Conservation (phyloP, 1,140 invertebrate species). For the Megalopta genalis region DNA sequence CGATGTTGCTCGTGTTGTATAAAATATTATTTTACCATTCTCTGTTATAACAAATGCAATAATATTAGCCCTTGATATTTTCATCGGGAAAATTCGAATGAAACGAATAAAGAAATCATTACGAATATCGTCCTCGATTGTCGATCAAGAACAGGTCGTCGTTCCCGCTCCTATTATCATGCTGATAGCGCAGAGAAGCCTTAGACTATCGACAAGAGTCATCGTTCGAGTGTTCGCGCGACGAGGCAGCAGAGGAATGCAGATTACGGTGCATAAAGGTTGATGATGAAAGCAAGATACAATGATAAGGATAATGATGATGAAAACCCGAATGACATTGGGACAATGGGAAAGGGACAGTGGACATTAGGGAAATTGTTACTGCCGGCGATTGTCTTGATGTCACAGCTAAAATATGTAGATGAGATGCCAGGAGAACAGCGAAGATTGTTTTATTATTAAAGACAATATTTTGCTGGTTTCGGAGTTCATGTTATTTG, state of each 20-base stretch:
- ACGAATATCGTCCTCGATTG: neutral
- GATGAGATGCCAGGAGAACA: neutral
- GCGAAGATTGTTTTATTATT: neutral
- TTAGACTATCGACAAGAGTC: neutral
- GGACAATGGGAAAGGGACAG: too few species aligned
- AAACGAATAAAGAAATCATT: too few species aligned
- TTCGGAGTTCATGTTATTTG: too few species aligned
- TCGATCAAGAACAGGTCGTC: neutral
- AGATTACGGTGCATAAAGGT: conserved; percentile 1
- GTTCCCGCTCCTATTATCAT: too few species aligned
- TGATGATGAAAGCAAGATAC: neutral
- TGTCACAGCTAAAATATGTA: neutral
- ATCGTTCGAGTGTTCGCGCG: neutral
- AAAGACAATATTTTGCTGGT: too few species aligned
- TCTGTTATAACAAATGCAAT: too few species aligned
- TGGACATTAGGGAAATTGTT: conserved; percentile 9
- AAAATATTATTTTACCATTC: too few species aligned
- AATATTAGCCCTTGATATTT: too few species aligned
- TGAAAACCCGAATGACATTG: neutral
- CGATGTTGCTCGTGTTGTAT: too few species aligned
- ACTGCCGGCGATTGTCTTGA: neutral
- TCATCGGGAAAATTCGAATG: too few species aligned
- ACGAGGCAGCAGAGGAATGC: neutral
- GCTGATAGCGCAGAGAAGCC: neutral
- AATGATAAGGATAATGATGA: neutral